Conservation (phyloP, 2,888 invertebrate genomes). For the Arctia plantaginis region DNA sequence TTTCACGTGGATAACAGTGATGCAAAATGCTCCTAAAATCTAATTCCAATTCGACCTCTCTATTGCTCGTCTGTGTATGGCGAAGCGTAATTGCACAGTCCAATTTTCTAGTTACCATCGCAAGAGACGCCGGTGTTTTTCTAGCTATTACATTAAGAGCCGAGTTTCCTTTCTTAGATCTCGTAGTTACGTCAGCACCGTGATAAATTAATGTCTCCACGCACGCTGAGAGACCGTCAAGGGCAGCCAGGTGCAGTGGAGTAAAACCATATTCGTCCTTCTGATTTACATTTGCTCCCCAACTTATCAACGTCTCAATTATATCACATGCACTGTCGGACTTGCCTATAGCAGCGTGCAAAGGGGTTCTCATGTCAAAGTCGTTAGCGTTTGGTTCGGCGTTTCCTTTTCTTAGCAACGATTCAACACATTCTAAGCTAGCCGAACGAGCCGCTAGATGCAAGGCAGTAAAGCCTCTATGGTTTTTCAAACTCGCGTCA, state of each 20-base stretch:
- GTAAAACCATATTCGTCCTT: constrained; percentile 95
- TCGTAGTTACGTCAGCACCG: constrained; percentile 95
- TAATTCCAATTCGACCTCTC: constrained; percentile 93
- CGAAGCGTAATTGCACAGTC: constrained; percentile 93
- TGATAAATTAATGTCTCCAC: constrained; percentile 94
- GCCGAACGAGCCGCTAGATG: constrained; percentile 94
- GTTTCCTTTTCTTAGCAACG: constrained; percentile 90
- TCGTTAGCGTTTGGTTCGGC: constrained; percentile 93
- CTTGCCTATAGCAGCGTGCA: constrained; percentile 95
- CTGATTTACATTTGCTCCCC: constrained; percentile 93
- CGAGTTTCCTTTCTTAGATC: constrained; percentile 94
- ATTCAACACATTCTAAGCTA: constrained; percentile 93
- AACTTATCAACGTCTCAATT: constrained; percentile 91
- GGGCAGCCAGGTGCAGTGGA: constrained; percentile 93
- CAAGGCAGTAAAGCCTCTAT: constrained; percentile 93
- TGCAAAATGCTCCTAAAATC: constrained; percentile 94
- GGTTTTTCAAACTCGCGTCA: constrained; percentile 90
- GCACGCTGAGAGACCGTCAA: constrained; percentile 94
- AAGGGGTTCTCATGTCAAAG: constrained; percentile 92
- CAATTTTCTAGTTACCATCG: constrained; percentile 93
- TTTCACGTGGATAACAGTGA: constrained; percentile 94
- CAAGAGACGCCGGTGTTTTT: constrained; percentile 94
- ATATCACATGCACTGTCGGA: constrained; percentile 93
- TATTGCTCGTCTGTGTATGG: constrained; percentile 91
- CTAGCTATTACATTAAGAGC: constrained; percentile 94